Evolutionary conservation across 2,113 vertebrate genomes (phyloP).

Genomic region (Nesogale talazaci): DNA sequence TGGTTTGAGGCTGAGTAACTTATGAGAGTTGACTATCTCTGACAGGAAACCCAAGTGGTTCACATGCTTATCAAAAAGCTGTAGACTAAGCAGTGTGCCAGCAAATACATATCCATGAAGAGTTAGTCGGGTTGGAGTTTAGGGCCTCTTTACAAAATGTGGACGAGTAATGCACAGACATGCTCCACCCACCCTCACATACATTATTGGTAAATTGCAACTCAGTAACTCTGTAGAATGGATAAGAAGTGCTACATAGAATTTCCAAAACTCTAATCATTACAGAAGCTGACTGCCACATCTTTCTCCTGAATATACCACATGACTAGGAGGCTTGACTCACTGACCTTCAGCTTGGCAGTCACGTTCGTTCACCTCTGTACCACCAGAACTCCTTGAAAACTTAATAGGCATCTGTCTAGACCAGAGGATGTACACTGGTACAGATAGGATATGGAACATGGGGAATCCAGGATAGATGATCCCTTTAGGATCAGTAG

Average conservation of each 20-base stretch:
- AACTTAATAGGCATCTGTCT: neutral
- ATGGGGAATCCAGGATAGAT: no score
- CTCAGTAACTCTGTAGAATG: neutral
- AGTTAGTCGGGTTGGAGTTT: neutral
- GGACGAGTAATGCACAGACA: neutral
- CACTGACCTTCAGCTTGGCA: neutral
- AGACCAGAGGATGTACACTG: no score
- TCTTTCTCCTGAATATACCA: neutral
- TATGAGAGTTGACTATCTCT: neutral
- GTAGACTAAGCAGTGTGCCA: neutral
- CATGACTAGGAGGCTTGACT: neutral
- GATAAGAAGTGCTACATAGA: neutral
- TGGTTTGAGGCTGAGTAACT: neutral
- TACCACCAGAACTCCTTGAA: neutral
- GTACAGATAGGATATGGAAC: no score
- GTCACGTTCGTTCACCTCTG: neutral
- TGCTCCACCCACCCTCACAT: no score
- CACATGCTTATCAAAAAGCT: neutral
- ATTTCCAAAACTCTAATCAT: neutral
- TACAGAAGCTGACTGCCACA: neutral
- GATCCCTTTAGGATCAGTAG: no score
- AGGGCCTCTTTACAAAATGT: neutral
- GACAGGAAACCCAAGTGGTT: conserved; percentile 2
- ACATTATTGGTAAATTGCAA: neutral
- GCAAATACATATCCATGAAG: neutral